These are phyloP conservation scores for Crotalus tigris DNA, from an alignment of 2,113 vertebrate species.

Conservation along the genomic window DNA sequence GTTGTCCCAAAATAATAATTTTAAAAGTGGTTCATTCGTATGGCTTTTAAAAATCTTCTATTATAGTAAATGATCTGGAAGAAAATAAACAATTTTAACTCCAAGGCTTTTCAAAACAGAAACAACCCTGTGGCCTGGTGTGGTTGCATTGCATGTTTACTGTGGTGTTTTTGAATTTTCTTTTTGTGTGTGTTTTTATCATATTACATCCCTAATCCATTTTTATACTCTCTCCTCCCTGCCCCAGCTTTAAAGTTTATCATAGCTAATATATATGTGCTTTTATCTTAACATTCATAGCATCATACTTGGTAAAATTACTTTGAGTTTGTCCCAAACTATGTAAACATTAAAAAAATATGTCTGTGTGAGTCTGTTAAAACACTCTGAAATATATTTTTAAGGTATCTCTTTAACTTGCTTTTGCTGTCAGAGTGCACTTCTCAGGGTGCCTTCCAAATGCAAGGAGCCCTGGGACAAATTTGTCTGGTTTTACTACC, in stretches of 20 bases:
- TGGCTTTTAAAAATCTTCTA: background rate
- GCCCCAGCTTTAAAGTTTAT: background rate
- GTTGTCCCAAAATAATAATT: background rate
- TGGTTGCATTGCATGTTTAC: background rate
- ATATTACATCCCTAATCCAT: background rate
- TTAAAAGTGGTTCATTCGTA: background rate
- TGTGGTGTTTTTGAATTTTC: background rate
- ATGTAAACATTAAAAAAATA: background rate
- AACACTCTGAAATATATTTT: background rate
- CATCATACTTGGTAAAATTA: background rate
- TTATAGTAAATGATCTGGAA: background rate
- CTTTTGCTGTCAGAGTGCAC: background rate
- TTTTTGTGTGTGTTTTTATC: background rate
- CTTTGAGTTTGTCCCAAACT: background rate
- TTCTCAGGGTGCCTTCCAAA: background rate
- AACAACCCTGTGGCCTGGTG: background rate
- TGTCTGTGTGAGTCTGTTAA: background rate
- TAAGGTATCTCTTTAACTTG: background rate
- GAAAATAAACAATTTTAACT: background rate
- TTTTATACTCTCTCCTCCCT: background rate
- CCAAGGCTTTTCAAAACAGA: background rate
- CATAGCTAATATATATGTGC: background rate
- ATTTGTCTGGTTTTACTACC: background rate
- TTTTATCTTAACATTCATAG: background rate
- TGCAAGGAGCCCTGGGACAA: background rate